Evolutionary conservation across 2,113 vertebrate genomes (phyloP).

Genomic region (Ondatra zibethicus): DNA sequence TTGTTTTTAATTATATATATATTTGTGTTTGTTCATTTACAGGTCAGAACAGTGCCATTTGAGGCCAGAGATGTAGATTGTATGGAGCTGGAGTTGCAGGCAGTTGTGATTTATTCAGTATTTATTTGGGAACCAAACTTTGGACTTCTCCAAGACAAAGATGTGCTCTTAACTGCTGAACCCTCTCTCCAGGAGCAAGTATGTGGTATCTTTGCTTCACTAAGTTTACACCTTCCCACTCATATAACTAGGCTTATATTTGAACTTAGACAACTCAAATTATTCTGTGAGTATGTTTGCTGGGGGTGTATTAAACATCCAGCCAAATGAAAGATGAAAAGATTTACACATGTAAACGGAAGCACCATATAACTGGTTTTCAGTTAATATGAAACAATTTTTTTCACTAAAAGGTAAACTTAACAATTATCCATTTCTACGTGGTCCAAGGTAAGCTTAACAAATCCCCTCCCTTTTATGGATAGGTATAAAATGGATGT

Average conservation of each 20-base stretch:
- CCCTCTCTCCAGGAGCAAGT: too few species aligned
- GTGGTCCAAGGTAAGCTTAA: not conserved
- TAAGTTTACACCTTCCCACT: not conserved
- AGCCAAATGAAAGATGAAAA: not conserved
- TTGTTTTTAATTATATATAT: not conserved
- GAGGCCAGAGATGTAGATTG: too few species aligned
- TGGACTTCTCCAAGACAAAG: not conserved
- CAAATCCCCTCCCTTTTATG: not conserved
- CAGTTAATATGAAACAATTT: slow-evolving; percentile 49
- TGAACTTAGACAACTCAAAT: not conserved
- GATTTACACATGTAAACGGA: slow-evolving; percentile 13
- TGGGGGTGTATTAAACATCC: not conserved
- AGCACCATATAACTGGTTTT: not conserved
- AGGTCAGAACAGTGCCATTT: not conserved
- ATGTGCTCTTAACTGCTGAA: not conserved
- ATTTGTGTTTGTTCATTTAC: not conserved
- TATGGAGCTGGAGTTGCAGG: not conserved
- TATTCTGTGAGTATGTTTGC: slow-evolving; percentile 9
- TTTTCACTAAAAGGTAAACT: slow-evolving; percentile 11
- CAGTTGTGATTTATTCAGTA: not conserved
- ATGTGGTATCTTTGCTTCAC: not conserved
- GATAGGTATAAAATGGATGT: not conserved
- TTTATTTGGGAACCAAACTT: not conserved
- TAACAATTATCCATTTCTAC: not conserved
- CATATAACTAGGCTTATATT: not conserved